Conservation (phyloP, 2,797 vertebrate genomes). For the Oryzias sinensis region DNA sequence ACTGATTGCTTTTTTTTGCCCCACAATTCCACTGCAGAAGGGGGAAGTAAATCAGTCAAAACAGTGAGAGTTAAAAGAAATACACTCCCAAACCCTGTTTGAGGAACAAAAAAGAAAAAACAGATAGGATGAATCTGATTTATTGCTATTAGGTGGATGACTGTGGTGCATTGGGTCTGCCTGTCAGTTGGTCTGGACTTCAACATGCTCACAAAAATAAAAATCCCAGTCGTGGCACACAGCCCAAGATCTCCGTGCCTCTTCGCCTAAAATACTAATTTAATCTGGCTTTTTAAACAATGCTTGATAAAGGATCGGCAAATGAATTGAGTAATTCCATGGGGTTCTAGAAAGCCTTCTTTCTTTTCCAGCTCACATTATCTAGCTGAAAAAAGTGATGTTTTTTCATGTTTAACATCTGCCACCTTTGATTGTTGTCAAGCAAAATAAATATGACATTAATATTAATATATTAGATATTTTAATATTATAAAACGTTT, state of each 20-base stretch:
- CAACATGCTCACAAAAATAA: not conserved
- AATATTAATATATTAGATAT: too few relatives aligned
- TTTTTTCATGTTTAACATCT: too few relatives aligned
- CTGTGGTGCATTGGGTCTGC: too few relatives aligned
- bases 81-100: not conserved
- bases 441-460: too few relatives aligned
- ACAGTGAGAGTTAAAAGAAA: not conserved
- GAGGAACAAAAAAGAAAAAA: not conserved
- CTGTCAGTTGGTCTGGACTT: too few relatives aligned
- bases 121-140: not conserved
- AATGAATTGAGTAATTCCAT: not conserved
- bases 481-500: too few relatives aligned
- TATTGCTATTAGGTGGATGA: not conserved
- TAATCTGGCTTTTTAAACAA: not conserved
- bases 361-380: too few relatives aligned
- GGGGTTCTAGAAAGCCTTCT: not conserved
- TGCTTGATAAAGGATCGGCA: not conserved
- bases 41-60: not conserved
- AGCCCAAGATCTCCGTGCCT: too few relatives aligned
- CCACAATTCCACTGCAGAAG: not conserved
- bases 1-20: not conserved
- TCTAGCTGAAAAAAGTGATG: too few relatives aligned
- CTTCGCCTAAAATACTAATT: not conserved
- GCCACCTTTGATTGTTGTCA: too few relatives aligned
- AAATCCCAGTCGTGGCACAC: too few relatives aligned